Evolutionary conservation across 2,888 invertebrate species (phyloP), one percentile per base, ranked within the genome.

Genomic region (Tipula unca): DNA sequence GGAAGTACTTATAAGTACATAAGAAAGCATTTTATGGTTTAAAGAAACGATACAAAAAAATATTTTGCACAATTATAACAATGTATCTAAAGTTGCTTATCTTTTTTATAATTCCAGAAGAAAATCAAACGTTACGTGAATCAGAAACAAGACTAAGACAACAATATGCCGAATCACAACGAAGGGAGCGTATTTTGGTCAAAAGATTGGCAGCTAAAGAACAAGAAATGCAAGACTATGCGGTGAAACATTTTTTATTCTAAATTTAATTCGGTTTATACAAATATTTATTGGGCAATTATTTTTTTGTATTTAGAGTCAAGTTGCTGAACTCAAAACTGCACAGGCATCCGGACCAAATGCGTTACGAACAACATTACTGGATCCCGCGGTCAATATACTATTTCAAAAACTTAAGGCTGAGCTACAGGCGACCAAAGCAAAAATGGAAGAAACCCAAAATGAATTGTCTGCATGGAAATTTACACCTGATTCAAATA

Each of bases 391-490:
- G 54, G 97, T 99, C 69, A 99, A 99, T 92, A 94, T 98, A 88
- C 93, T 99, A 87, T 95, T 99, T 89, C 95, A 98, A 90, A 95
- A 96, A 90, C 93, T 99, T 89, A 95, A 97, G 88, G 95, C 96
- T 90, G 99, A 99, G 91, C 92, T 99, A 87, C 95, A 96, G 86
- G 94, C 96, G 85, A 96, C 97, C 25, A 96, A 97, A 90, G 95
- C 97, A 85, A 96, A 96, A 90, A 92, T 98, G 87, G 98, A 99
- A 90, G 98, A 99, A 91, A 98, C 98, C 20, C 99, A 99, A 91
- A 98, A 97, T 91, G 99, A 99, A 92, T 92, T 99, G 84, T 96
- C 97, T 86, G 99, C 99, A 1, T 99, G 99, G 98, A 99, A 99
- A 91, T 99, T 99, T 91, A 99, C 99, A 14, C 98, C 99, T n/a